These are phyloP conservation scores for Xanthorhoe designata DNA, from an alignment of 2,888 invertebrate species.

Conservation along the genomic window DNA sequence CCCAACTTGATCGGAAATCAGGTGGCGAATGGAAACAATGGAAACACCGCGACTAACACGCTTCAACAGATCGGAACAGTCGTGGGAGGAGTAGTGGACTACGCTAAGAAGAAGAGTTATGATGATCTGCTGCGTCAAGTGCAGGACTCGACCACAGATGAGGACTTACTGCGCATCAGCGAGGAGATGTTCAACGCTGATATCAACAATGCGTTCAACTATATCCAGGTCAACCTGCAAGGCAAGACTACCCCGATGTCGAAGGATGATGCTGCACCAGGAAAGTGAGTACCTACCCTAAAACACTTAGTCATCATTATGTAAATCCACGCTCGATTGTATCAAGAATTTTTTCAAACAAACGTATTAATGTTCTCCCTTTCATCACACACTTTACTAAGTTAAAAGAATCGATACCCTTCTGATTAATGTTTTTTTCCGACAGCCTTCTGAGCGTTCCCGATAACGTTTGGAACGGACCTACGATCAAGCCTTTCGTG, in stretches of 20 bases:
- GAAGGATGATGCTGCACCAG: conserved; percentile 89
- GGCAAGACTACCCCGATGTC: conserved; percentile 90
- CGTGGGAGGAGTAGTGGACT: conserved; percentile 80
- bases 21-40: conserved; percentile 59
- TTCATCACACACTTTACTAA: too few relatives aligned
- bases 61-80: conserved; percentile 77
- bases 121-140: conserved; percentile 75
- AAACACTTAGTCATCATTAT: neutral
- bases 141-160: conserved; percentile 86
- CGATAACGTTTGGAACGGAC: conserved; percentile 86
- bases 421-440: conserved; percentile 34
- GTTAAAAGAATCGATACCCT: too few relatives aligned
- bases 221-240: conserved; percentile 90
- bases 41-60: conserved; percentile 74
- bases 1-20: conserved; percentile 74
- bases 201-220: conserved; percentile 89
- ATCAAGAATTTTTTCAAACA: too few relatives aligned
- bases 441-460: conserved; percentile 89
- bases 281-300: conserved; percentile 86
- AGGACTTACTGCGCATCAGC: conserved; percentile 88
- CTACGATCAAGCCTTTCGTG: conserved; percentile 89
- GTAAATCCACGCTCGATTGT: too few relatives aligned
- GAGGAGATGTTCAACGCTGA: conserved; percentile 91
- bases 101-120: conserved; percentile 80
- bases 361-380: too few relatives aligned